A percentile compares a stretch with the other conserved stretches of the same genome.
These are phyloP conservation scores for Psettodes erumei DNA, from an alignment of 2,113 vertebrate species.

Conservation along the genomic window DNA sequence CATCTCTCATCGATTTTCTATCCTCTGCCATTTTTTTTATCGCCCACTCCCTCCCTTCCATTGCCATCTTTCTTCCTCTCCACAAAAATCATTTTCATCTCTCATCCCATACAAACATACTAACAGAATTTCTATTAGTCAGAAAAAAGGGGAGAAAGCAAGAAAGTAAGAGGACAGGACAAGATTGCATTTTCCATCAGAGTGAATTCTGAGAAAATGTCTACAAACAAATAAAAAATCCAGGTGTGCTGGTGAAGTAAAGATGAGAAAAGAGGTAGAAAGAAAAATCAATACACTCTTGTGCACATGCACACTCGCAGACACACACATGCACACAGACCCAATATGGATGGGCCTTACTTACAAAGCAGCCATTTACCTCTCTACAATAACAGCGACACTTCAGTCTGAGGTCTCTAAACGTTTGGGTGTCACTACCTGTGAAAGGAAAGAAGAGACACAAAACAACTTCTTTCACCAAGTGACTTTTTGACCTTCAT, in stretches of 20 bases:
- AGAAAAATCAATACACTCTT: conserved; percentile 64
- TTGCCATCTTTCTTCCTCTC: conserved; percentile 68
- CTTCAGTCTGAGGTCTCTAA: conserved; percentile 55
- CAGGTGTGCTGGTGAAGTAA: conserved; percentile 61
- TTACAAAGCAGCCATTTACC: conserved; percentile 62
- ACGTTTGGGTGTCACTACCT: conserved; percentile 25
- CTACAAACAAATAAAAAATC: conserved; percentile 73
- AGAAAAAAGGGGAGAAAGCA: conserved; percentile 31
- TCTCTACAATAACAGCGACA: conserved; percentile 44
- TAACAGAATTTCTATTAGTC: conserved; percentile 79
- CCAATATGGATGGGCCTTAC: conserved; percentile 36
- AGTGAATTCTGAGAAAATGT: conserved; percentile 70
- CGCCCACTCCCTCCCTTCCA: conserved; percentile 58
- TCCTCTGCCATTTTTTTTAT: conserved; percentile 70
- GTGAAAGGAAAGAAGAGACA: conserved; percentile 35
- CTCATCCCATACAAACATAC: conserved; percentile 77
- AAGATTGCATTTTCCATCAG: conserved; percentile 77
- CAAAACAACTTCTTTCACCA: conserved; percentile 54
- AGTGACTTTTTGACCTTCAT: conserved; percentile 54
- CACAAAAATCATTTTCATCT: conserved; percentile 81
- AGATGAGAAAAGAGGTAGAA: conserved; percentile 64
- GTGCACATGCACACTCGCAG: not conserved
- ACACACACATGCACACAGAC: conserved; percentile 3
- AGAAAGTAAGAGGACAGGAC: conserved; percentile 61
- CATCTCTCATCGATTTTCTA: conserved; percentile 83